Evolutionary conservation across 2,888 invertebrate genomes (phyloP), one percentile per base, ranked within the genome.

Genomic region (Pyrochroa serraticornis): DNA sequence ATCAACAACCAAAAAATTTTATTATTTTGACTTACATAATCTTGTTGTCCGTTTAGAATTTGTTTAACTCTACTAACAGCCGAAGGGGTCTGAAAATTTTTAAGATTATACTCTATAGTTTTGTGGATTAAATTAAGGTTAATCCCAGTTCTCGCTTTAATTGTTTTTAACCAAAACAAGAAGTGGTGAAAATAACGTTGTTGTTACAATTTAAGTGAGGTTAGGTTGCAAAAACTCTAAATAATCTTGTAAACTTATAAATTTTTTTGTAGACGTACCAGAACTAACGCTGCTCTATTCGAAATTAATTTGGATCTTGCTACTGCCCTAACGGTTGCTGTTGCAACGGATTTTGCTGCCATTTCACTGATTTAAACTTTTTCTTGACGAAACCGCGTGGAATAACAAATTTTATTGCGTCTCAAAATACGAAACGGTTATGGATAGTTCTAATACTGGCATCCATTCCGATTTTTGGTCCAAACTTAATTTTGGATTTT

Each of bases 261-360:
- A 48, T 14, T 7, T 56, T 22, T 47, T 10, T 41, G 12, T 22
- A 7, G 52, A 60, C 63, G 68, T 70, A 79, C 79, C 81, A 97
- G 80, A 62, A 90, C 87, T 49, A 97, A 80, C 2, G 96, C 95
- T 65, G 95, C 92, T 71, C 94, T 83, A 39, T 89, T 87, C n/a
- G 95, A 89, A 60, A 92, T 78, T 61, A 91, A 78, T 79, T 85
- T 87, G 74, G 92, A 86, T 68, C 88, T 89, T 78, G 91, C 91
- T 22, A 94, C 89, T 65, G 95, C 93, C 69, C 93, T 86, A 30
- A 96, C 93, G 51, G 95, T 94, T 30, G 95, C 95, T 75, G 93
- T 89, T 58, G 91, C 93, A 72, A 91, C 87, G 60, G 87, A 84
- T 84, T 87, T 89, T 65, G 90, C 87, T 77, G 91, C 86, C 91